Conservation (phyloP, 2,888 invertebrate genomes). For the Tiliacea citrago region DNA sequence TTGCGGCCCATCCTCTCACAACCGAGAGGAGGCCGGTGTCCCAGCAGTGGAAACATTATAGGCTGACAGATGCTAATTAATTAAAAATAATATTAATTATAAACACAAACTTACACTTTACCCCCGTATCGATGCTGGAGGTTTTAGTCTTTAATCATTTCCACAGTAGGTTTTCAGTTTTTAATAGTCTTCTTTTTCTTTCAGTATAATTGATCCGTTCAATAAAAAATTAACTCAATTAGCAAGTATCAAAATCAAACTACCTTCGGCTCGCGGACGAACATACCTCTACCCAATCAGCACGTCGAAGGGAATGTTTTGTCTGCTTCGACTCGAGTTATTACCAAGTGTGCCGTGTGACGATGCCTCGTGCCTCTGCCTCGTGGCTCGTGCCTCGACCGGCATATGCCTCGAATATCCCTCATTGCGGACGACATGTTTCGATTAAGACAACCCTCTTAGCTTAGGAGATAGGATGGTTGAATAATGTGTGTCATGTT, state of each 20-base stretch:
- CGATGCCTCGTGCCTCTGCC: constrained; percentile 69
- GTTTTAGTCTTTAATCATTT: background rate
- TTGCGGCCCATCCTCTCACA: too few species aligned
- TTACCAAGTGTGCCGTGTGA: constrained; percentile 77
- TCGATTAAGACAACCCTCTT: constrained; percentile 87
- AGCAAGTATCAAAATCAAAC: constrained; percentile 77
- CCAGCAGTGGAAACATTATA: too few species aligned
- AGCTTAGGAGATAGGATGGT: constrained; percentile 73
- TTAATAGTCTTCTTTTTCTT: background rate
- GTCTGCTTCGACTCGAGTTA: constrained; percentile 79
- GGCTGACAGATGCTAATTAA: too few species aligned
- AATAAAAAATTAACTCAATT: background rate
- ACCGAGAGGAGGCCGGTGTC: too few species aligned
- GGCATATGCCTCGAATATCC: constrained; percentile 86
- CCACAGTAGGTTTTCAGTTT: background rate
- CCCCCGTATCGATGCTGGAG: background rate
- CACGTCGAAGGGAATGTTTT: constrained; percentile 88
- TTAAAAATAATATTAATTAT: too few species aligned
- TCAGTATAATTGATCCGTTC: background rate
- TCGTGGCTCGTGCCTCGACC: constrained; percentile 72
- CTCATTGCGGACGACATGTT: constrained; percentile 87
- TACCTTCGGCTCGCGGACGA: constrained; percentile 63
- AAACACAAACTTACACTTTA: too few species aligned
- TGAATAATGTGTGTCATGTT: constrained; percentile 44
- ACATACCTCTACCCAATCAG: constrained; percentile 83